Evolutionary conservation across 2,113 vertebrate genomes (phyloP).

Genomic region (Macaca fascicularis): DNA sequence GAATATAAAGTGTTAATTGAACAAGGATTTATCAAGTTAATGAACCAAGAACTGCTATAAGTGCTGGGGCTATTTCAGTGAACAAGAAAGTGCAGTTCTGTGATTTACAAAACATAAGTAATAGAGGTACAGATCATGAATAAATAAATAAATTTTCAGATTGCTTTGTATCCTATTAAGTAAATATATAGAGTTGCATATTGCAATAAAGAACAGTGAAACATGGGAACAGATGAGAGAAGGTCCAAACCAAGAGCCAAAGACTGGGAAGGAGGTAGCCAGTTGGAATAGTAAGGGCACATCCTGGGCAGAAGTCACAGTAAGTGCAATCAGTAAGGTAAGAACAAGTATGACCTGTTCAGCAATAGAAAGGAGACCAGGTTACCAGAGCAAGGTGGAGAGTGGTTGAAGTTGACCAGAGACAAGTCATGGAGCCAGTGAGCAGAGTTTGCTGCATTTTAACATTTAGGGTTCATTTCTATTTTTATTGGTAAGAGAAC

Average conservation of each 20-base stretch:
- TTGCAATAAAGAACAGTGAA: background rate
- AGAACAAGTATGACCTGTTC: background rate
- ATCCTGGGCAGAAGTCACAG: background rate
- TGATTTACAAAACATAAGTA: background rate
- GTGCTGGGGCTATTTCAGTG: background rate
- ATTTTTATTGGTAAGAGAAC: background rate
- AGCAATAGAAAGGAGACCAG: background rate
- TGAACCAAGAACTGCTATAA: background rate
- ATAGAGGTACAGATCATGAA: background rate
- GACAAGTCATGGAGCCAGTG: background rate
- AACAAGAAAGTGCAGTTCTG: background rate
- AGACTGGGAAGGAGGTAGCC: background rate
- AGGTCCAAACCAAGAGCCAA: background rate
- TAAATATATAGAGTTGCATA: background rate
- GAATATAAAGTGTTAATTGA: background rate
- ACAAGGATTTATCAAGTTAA: background rate
- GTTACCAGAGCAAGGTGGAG: background rate
- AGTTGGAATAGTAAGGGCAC: background rate
- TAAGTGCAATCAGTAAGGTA: background rate
- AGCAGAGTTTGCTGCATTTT: background rate
- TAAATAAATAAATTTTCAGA: background rate
- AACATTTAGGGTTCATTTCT: background rate
- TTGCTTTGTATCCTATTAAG: background rate
- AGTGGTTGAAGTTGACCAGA: background rate
- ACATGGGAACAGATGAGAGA: background rate